These are phyloP conservation scores for Rotaria sp. DNA, from an alignment of 2,888 invertebrate species.

Conservation along the genomic window DNA sequence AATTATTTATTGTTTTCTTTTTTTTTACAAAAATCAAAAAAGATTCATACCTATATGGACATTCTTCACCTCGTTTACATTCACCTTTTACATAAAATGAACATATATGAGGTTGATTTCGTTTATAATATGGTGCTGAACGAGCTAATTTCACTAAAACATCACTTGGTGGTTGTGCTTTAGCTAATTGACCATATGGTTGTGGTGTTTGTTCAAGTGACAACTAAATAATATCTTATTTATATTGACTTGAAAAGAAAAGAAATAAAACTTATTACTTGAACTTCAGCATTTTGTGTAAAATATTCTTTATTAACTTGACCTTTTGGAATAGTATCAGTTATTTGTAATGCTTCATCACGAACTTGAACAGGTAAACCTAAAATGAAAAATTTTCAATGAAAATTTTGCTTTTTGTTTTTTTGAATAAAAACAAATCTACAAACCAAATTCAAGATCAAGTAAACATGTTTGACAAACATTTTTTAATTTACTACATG, in stretches of 20 bases:
- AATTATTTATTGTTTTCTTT: too few relatives aligned
- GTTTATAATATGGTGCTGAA: slow-evolving; percentile 85
- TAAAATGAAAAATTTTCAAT: slow-evolving; percentile 45
- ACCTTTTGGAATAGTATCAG: slow-evolving; percentile 75
- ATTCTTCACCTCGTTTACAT: slow-evolving; percentile 87
- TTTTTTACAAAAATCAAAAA: too few relatives aligned
- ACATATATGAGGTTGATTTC: slow-evolving; percentile 88
- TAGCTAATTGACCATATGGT: slow-evolving; percentile 48
- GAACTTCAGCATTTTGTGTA: slow-evolving; percentile 78
- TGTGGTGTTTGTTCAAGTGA: slow-evolving; percentile 32
- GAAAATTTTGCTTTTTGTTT: too few relatives aligned
- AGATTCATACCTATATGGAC: slow-evolving; percentile 66
- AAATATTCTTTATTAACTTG: slow-evolving; percentile 91
- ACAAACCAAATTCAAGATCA: slow-evolving; percentile 75
- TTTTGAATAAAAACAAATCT: too few relatives aligned
- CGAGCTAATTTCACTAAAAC: slow-evolving; percentile 77
- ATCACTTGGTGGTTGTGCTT: slow-evolving; percentile 69
- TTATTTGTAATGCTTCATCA: slow-evolving; percentile 80
- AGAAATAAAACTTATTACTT: slow-evolving; percentile 58
- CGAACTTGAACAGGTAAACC: slow-evolving; percentile 67
- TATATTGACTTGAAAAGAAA: background rate
- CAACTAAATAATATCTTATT: slow-evolving; percentile 4
- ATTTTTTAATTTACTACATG: slow-evolving; percentile 85
- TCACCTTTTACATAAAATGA: slow-evolving; percentile 98
- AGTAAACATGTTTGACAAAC: slow-evolving; percentile 89